Conservation (phyloP, 2,113 vertebrate genomes). For the Dipodomys spectabilis region DNA sequence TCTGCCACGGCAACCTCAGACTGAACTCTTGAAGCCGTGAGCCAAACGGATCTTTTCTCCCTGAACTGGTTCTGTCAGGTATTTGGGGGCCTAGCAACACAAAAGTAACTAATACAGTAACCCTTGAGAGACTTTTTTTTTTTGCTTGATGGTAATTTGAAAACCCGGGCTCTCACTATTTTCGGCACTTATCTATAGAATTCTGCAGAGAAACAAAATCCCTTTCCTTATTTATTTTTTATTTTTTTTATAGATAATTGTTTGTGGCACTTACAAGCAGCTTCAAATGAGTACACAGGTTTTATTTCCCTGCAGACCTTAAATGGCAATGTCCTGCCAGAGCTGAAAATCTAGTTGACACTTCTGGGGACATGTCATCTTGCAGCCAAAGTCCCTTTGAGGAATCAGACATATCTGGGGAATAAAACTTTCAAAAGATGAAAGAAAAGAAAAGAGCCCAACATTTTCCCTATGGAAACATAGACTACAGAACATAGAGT, state of each 20-base stretch:
- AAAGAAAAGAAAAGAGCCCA: background rate
- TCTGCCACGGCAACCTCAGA: too few relatives aligned
- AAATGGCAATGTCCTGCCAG: conserved; percentile 53
- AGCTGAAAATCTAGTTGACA: conserved; percentile 60
- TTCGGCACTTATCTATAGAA: background rate
- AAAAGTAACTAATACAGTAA: too few relatives aligned
- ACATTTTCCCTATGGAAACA: background rate
- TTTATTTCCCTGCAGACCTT: conserved; percentile 72
- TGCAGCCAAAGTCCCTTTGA: background rate
- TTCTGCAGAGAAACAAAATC: background rate
- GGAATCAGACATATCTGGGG: background rate
- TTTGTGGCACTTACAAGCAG: conserved; percentile 67
- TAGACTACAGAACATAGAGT: background rate
- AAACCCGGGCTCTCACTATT: background rate
- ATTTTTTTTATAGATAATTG: conserved; percentile 44
- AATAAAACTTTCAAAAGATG: background rate
- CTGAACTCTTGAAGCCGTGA: too few relatives aligned
- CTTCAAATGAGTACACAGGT: conserved; percentile 67
- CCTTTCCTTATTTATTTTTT: conserved; percentile 23
- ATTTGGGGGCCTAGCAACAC: too few relatives aligned
- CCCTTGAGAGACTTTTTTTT: background rate
- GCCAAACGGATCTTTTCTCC: too few relatives aligned
- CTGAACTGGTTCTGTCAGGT: too few relatives aligned
- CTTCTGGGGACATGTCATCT: conserved; percentile 22
- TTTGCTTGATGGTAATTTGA: background rate